Conservation (phyloP, 37 sponge, comb jelly and placozoan species). For the Petrosia ficiformis region DNA sequence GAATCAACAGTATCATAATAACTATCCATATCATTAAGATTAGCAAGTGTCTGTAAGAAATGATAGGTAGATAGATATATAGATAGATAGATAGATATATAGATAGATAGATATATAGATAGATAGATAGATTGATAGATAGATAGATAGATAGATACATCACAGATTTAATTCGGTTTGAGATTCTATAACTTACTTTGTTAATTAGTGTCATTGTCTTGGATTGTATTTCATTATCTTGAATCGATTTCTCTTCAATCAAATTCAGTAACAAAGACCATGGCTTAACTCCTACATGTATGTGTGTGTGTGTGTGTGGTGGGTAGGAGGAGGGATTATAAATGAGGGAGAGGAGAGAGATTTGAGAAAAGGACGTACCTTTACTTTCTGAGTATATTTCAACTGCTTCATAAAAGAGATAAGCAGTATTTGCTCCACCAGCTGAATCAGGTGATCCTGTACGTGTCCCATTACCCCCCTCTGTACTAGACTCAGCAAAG, state of each 20-base stretch:
- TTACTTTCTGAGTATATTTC: slow-evolving; percentile 44
- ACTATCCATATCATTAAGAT: slow-evolving; percentile 68
- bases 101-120: neutral
- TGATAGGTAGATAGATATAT: neutral
- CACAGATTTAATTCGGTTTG: neutral
- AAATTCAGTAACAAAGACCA: slow-evolving; percentile 51
- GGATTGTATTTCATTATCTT: slow-evolving; percentile 57
- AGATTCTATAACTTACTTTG: slow-evolving; percentile 38
- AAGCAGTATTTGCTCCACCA: slow-evolving; percentile 41
- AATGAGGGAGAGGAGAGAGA: neutral
- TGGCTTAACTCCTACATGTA: slow-evolving; percentile 40
- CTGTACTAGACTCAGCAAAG: slow-evolving; percentile 44
- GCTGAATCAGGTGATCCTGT: slow-evolving; percentile 30
- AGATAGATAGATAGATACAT: neutral
- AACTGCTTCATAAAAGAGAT: slow-evolving; percentile 71
- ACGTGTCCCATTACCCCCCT: neutral
- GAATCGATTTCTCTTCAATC: slow-evolving; percentile 49
- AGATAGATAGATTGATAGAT: neutral
- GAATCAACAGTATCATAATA: slow-evolving; percentile 88
- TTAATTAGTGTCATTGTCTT: slow-evolving; percentile 79
- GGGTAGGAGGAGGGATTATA: too few relatives aligned
- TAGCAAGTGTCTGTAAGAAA: slow-evolving; percentile 69
- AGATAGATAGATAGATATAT: neutral
- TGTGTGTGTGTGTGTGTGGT: neutral
- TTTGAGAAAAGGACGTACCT: slow-evolving; percentile 11